Conservation (phyloP, 2,113 vertebrate genomes). For the Eptatretus burgeri region DNA sequence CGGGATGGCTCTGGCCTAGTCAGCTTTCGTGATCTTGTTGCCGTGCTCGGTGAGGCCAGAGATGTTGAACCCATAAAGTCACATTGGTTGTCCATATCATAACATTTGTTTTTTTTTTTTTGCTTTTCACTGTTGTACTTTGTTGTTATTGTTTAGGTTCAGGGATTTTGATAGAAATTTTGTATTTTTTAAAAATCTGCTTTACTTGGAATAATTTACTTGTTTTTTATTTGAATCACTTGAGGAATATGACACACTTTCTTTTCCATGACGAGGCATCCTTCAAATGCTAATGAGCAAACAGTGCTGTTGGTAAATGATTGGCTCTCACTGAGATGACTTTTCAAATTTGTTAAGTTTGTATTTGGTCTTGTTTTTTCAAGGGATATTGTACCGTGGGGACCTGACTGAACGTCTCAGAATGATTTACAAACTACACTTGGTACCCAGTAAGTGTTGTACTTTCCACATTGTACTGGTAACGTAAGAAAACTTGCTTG, state of each 20-base stretch:
- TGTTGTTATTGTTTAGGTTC: not conserved
- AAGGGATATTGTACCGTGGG: slow-evolving; percentile 58
- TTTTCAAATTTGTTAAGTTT: not conserved
- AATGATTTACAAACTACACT: slow-evolving; percentile 55
- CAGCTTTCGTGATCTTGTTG: slow-evolving; percentile 37
- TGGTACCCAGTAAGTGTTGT: slow-evolving; percentile 16
- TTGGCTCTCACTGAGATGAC: not conserved
- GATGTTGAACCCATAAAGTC: not conserved
- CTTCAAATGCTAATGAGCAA: too few species aligned
- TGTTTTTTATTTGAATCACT: too few species aligned
- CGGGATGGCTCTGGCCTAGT: slow-evolving; percentile 31
- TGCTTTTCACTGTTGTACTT: slow-evolving; percentile 8
- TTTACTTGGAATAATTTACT: too few species aligned
- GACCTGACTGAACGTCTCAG: slow-evolving; percentile 79
- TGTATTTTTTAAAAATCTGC: too few species aligned
- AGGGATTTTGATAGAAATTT: too few species aligned
- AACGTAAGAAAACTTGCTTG: too few species aligned
- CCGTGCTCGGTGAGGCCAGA: slow-evolving; percentile 34
- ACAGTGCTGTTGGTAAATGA: too few species aligned
- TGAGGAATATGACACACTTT: too few species aligned
- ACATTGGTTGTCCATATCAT: too few species aligned
- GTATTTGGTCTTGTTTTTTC: not conserved
- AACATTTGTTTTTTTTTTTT: not conserved
- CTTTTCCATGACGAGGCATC: too few species aligned
- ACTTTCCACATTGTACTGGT: too few species aligned